phyloP scores from a whole-genome alignment of 2,888 invertebrate genomes.

The Sarcophaga subvicina region DNA sequence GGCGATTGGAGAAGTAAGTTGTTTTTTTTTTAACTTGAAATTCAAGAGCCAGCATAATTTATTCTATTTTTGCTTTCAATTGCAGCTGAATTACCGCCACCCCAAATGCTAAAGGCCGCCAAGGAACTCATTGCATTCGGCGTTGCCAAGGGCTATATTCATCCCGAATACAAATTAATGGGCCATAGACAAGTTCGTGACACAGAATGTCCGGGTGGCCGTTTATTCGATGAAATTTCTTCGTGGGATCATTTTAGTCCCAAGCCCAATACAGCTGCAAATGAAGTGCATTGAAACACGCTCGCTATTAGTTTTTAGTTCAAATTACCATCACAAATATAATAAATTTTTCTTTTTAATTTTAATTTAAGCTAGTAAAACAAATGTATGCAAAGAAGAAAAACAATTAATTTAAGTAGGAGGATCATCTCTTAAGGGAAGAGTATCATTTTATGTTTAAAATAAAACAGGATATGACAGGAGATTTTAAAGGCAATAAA shows the following conservation, averaged over 20 bases:
- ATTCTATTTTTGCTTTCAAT: constrained; percentile 6
- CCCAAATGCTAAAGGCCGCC: constrained; percentile 84
- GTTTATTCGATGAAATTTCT: constrained; percentile 84
- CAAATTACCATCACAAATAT: neutral
- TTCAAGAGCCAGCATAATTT: too few relatives aligned
- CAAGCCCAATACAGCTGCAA: constrained; percentile 76
- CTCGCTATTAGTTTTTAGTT: constrained; percentile 29
- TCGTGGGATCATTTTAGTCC: constrained; percentile 85
- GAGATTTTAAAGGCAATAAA: too few relatives aligned
- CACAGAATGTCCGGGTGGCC: constrained; percentile 87
- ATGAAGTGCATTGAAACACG: constrained; percentile 65
- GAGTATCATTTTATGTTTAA: too few relatives aligned
- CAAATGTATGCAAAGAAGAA: too few relatives aligned
- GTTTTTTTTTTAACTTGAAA: constrained; percentile 72
- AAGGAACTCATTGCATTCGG: constrained; percentile 85
- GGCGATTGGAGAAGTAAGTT: constrained; percentile 88
- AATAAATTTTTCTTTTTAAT: neutral
- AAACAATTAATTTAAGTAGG: too few relatives aligned
- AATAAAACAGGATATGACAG: too few relatives aligned
- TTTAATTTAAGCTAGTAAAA: neutral
- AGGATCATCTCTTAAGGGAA: too few relatives aligned
- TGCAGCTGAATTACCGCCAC: constrained; percentile 84
- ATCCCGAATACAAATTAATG: constrained; percentile 84
- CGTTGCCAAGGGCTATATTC: constrained; percentile 84
- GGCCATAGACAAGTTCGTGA: constrained; percentile 85